Evolutionary conservation across 2,888 invertebrate species (phyloP), one percentile per base, ranked within the genome.

Genomic region (Cheilosia scutellata): DNA sequence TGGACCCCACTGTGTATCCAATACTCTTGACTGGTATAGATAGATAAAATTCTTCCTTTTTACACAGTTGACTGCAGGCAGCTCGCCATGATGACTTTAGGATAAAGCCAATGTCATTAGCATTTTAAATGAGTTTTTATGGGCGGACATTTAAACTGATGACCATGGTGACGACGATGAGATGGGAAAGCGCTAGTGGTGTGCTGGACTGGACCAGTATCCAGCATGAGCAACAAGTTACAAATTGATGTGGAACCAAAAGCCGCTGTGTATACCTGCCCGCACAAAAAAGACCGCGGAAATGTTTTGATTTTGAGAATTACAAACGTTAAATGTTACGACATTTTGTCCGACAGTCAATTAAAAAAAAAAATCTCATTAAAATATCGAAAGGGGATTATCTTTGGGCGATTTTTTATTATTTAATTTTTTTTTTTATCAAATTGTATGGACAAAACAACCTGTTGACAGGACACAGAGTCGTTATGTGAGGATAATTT

Each of bases 81-180:
- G 31, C 55, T 51, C 62, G 65, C 40, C 63, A 57, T 79, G 76
- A 87, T 68, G 83, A 79, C 72, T 72, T 80, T 72, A 79, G 79
- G 79, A 87, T 84, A 84, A 79, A 79, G 80, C 75, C 88, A 87
- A 83, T 65, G 83, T 80, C 83, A 80, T 84, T 84, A 84, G 83
- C 83, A 84, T 84, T 84, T 84, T 84, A 84, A 84, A 84, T 84
- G 83, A 80, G 79, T 75, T 84, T 84, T 84, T 84, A 84, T 84
- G 79, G 77, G 74, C 75, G 83, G 74, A 70, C 79, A 84, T 84
- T 84, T 84, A 74, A 80, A 84, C 79, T 42, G 79, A 83, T 83
- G 83, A 83, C 75, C 75, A 76, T 76, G 82, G 65, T 66, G 65
- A 49, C 47, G 65, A 49, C 47, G 84, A 57, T 40, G 51, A 29